A percentile compares a stretch with the other conserved stretches of the same genome.
Conservation (phyloP, 64 coral and sea anemone genomes). For the Porites australiensis region DNA sequence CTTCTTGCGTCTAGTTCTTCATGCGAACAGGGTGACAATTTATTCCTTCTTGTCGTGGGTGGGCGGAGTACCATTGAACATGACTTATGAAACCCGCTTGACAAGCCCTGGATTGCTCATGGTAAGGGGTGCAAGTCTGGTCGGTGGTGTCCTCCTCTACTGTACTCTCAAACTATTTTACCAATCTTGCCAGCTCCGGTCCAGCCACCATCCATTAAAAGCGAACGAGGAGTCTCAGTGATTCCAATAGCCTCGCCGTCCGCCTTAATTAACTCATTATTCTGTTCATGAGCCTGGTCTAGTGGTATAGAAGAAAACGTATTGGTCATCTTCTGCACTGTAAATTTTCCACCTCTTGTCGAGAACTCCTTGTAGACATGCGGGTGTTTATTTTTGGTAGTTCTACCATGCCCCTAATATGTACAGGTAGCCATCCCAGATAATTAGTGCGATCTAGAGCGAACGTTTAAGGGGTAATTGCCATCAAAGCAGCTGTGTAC, state of each 20-base stretch:
- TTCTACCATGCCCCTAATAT: background rate
- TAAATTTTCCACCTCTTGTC: background rate
- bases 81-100: background rate
- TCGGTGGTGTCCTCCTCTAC: background rate
- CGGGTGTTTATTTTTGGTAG: constrained; percentile 13
- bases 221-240: background rate
- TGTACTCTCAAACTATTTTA: background rate
- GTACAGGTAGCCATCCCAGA: constrained; percentile 14
- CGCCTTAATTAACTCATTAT: constrained; percentile 39
- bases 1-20: no score
- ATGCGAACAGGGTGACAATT: no score
- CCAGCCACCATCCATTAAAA: constrained; percentile 25
- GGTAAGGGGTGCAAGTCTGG: background rate
- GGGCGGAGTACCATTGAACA: no score
- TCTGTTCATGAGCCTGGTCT: constrained; percentile 32
- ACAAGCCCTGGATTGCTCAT: background rate
- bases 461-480: constrained; percentile 24
- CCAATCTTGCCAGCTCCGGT: constrained; percentile 3
- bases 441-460: constrained; percentile 15
- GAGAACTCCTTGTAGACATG: background rate
- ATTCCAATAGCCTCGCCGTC: constrained; percentile 7
- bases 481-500: constrained; percentile 10
- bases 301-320: constrained; percentile 11
- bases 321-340: constrained; percentile 10
- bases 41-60: no score